Percentiles rank a stretch among this genome's conserved stretches.
phyloP scores from a whole-genome alignment of 2,113 vertebrate genomes.

The Prietella phreatophila region DNA sequence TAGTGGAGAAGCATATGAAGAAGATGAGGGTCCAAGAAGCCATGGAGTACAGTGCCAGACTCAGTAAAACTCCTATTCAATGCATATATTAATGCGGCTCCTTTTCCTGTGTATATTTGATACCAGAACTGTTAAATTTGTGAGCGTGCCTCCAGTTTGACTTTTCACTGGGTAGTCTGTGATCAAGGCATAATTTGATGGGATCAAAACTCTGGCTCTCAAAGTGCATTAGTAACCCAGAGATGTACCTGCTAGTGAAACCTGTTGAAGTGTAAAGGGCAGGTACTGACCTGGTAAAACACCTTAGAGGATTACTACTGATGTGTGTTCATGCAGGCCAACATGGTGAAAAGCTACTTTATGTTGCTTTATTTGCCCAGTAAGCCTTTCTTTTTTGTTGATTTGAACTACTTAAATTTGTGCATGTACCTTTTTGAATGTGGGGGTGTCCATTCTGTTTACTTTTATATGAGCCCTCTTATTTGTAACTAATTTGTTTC shows the following conservation, averaged over 20 bases:
- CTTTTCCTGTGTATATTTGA: neutral
- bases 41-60: conserved; percentile 91
- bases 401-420: neutral
- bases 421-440: conserved; percentile 4
- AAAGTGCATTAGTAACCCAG: neutral
- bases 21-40: conserved; percentile 79
- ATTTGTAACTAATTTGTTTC: conserved; percentile 31
- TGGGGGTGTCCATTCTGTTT: conserved; percentile 13
- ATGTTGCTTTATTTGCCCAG: neutral
- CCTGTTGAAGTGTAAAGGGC: neutral
- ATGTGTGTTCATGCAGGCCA: neutral
- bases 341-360: neutral
- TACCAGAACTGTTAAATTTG: neutral
- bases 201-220: neutral
- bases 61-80: conserved; percentile 60
- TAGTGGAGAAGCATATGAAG: conserved; percentile 81
- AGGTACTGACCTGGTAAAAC: neutral
- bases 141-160: neutral
- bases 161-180: neutral
- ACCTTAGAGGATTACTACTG: neutral
- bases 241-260: neutral
- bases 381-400: neutral
- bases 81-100: neutral
- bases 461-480: neutral
- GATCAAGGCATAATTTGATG: neutral